These are phyloP conservation scores for Agrenia bidenticulata DNA, from an alignment of 2,888 invertebrate species.

Conservation along the genomic window DNA sequence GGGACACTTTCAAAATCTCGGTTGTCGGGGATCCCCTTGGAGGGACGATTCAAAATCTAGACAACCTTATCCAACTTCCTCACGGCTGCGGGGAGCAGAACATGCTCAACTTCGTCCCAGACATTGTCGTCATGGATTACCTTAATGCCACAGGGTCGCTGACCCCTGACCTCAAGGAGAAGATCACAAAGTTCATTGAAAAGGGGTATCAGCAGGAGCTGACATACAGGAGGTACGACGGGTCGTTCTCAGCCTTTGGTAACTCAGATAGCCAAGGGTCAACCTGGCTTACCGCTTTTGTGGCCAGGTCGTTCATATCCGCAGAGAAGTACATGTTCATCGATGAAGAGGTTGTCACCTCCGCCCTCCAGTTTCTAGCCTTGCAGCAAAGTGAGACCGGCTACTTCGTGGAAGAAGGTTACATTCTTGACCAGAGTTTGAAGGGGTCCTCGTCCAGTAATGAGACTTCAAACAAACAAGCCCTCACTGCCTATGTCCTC, in stretches of 20 bases:
- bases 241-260: conserved; percentile 87
- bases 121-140: conserved; percentile 34
- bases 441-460: background rate
- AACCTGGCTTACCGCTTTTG: conserved; percentile 86
- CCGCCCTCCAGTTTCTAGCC: conserved; percentile 76
- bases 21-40: conserved; percentile 34
- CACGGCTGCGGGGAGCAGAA: conserved; percentile 40
- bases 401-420: conserved; percentile 65
- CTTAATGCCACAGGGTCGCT: conserved; percentile 20
- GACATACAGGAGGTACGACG: conserved; percentile 79
- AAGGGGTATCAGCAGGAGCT: conserved; percentile 87
- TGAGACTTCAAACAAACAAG: conserved; percentile 13
- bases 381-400: conserved; percentile 72
- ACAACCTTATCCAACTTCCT: conserved; percentile 22
- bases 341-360: conserved; percentile 65
- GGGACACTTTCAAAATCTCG: conserved; percentile 25
- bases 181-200: conserved; percentile 63
- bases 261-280: conserved; percentile 68
- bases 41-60: conserved; percentile 25
- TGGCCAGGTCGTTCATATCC: conserved; percentile 72
- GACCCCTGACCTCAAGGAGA: conserved; percentile 2
- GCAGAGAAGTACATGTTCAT: conserved; percentile 69
- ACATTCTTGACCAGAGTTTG: conserved; percentile 64
- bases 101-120: conserved; percentile 34
- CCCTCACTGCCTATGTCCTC: conserved; percentile 31